Base-by-base conservation (phyloP, 1,140 invertebrate genomes). In the Gryon sp. region DNA sequence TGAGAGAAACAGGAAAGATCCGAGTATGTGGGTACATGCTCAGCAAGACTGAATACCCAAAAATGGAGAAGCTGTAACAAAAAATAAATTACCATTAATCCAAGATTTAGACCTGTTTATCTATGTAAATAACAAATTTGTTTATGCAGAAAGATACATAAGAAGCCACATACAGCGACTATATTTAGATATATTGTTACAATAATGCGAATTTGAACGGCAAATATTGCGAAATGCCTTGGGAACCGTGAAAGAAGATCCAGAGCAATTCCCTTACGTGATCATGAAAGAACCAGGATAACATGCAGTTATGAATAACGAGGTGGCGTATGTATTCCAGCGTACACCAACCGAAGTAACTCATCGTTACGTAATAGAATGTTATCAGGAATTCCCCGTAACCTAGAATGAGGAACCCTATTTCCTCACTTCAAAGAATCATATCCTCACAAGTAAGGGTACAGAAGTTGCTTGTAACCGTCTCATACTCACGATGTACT, bases 51-150 rank as follows among this genome's bases (percentile, higher is more conserved):
- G n/a, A n/a, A n/a, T n/a, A 82, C n/a, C 70, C 72, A 0, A 82
- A 79, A 68, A 4, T 81, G 50, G 30, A 9, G 9, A 57, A 8
- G 8, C 52, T 0, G 36, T 78, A 4, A 3, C 48, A 1, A 22
- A 26, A 22, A 24, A n/a, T 0, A 12, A 26, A 7, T 3, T 5
- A 9, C 7, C 46, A 0, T 1, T 32, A 0, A 38, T 55, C 0
- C 26, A 76, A 14, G 76, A 79, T 32, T 11, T 81, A 0, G 70
- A 79, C 22, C 30, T 81, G 2, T 76, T 81, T 18, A 30, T 43
- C 0, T 81, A 77, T 38, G 57, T 74, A 26, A 74, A n/a, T n/a
- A n/a, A n/a, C n/a, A n/a, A n/a, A n/a, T n/a, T n/a, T n/a, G n/a
- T n/a, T n/a, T n/a, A n/a, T 15, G 3, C 7, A 8, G 70, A 74